phyloP scores from a whole-genome alignment of 2,113 vertebrate species.

The Hydropotes inermis region DNA sequence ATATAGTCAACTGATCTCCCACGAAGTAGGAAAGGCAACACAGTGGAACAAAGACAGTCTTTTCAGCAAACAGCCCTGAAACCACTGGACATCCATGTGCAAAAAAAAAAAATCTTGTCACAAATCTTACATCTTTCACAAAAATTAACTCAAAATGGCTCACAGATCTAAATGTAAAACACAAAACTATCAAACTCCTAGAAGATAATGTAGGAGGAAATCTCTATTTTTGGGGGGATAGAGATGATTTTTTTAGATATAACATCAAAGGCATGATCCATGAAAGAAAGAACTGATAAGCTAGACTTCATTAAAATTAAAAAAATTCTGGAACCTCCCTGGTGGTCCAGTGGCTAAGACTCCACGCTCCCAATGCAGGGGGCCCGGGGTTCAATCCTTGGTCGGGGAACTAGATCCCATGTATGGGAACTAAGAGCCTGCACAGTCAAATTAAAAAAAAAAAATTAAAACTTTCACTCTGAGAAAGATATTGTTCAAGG shows the following conservation, averaged over 20 bases:
- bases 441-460: not conserved
- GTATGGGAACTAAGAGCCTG: not conserved
- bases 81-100: not conserved
- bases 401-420: not conserved
- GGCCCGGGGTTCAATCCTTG: not conserved
- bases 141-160: not conserved
- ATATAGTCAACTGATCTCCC: not conserved
- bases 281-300: not conserved
- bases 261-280: not conserved
- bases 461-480: not conserved
- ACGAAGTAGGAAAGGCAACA: not conserved
- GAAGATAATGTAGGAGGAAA: not conserved
- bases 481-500: not conserved
- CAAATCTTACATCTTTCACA: not conserved
- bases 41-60: not conserved
- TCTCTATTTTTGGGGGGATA: not conserved
- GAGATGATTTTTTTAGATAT: not conserved
- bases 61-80: not conserved
- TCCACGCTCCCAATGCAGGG: fast-evolving
- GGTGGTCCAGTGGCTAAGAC: not conserved
- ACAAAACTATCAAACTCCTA: not conserved
- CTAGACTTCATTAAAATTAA: not conserved
- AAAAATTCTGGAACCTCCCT: not conserved
- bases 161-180: not conserved
- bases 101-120: not conserved